Evolutionary conservation across 2,888 invertebrate genomes (phyloP), one percentile per base, ranked within the genome.

Genomic region (Xanthorhoe designata): DNA sequence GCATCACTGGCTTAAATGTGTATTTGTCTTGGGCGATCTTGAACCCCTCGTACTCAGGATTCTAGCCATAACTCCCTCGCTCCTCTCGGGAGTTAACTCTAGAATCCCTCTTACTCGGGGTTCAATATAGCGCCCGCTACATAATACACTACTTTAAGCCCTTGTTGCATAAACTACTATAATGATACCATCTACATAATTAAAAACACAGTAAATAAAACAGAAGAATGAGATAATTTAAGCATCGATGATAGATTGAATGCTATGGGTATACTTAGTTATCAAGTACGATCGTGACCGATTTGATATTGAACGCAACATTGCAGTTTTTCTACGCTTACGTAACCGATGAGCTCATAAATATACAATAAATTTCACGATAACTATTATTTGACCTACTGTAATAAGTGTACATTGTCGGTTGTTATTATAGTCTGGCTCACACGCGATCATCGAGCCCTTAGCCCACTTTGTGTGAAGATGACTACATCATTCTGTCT

Each of bases 281-380:
- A n/a, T 53, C 64, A 57, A 61, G 57, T 57, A 47, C 54, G 35
- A 47, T 64, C 68, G 68, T 68, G 64, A 64, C 54, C 53, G 15
- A 6, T 64, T 61, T 68, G 68, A 45, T 68, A 64, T 68, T 64
- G 68, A 68, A 64, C 61, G 53, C 61, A 66, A 58, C 61, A 64
- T 61, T 64, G 66, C 68, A 76, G 75, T 83, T 85, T 82, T 83
- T 76, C 71, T 66, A 47, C 50, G 68, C 74, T 84, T 81, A 83
- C 83, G 85, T 79, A 83, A 87, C 54, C 59, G 79, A 80, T 85
- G 86, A 85, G 78, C 78, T 85, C 85, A 86, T 76, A 61, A 72
- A 79, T 73, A 76, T 74, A 75, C 69, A 73, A 67, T 75, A 71
- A 60, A 67, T 64, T 64, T 52, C 54, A 61, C 61, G 18, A 56